A percentile compares a stretch with the other conserved stretches of the same genome.
Evolutionary conservation across 2,888 invertebrate genomes (phyloP).

Genomic region (Leptopilina myrica): DNA sequence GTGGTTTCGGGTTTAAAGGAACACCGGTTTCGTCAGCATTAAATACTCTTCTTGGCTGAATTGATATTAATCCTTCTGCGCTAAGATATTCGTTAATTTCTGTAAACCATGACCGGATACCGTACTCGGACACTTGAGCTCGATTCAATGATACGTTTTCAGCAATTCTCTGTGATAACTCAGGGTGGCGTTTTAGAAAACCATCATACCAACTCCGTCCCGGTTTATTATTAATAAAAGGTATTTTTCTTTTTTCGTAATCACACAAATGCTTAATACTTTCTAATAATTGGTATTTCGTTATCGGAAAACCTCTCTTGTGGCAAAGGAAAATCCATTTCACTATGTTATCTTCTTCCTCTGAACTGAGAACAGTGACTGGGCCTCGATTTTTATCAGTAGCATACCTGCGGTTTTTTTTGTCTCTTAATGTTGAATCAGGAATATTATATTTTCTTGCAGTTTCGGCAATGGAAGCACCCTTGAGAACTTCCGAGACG

Average conservation of each 20-base stretch:
- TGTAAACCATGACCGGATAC: slow-evolving; percentile 59
- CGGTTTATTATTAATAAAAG: slow-evolving; percentile 41
- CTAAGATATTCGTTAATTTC: slow-evolving; percentile 55
- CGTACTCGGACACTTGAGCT: slow-evolving; percentile 60
- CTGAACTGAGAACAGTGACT: slow-evolving; percentile 38
- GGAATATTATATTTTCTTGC: slow-evolving; percentile 43
- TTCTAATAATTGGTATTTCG: slow-evolving; percentile 40
- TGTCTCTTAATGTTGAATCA: slow-evolving; percentile 41
- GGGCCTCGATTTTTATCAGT: slow-evolving; percentile 31
- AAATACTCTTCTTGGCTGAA: slow-evolving; percentile 60
- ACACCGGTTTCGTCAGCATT: slow-evolving; percentile 63
- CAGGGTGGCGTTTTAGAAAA: slow-evolving; percentile 60
- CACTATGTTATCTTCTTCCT: slow-evolving; percentile 43
- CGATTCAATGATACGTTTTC: slow-evolving; percentile 58
- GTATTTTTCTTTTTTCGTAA: slow-evolving; percentile 39
- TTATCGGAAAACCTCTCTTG: slow-evolving; percentile 45
- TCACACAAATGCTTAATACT: slow-evolving; percentile 22
- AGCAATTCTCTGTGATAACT: slow-evolving; percentile 56
- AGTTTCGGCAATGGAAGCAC: slow-evolving; percentile 41
- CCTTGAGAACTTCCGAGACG: slow-evolving; percentile 39
- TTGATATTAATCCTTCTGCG: slow-evolving; percentile 52
- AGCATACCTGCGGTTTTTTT: not conserved
- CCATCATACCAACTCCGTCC: slow-evolving; percentile 60
- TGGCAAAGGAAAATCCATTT: slow-evolving; percentile 42
- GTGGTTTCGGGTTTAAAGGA: slow-evolving; percentile 59